phyloP scores from a whole-genome alignment of 2,888 invertebrate genomes.

The Cyclophora punctaria region DNA sequence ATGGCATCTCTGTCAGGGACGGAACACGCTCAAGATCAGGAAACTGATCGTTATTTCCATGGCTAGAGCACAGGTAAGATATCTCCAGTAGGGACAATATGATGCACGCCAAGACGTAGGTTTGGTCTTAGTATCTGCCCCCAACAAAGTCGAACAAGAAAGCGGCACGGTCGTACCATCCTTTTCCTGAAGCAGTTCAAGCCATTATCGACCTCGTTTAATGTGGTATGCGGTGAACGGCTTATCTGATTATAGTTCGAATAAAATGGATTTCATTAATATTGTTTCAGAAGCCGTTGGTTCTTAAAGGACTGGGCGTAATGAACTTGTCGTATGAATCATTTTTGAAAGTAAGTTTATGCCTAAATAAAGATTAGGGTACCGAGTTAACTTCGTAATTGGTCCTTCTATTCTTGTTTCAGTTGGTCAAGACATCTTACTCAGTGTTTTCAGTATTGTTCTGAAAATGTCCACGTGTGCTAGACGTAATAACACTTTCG shows the following conservation, averaged over 20 bases:
- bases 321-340: conserved; percentile 36
- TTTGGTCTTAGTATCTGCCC: no score
- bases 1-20: conserved; percentile 29
- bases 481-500: background rate
- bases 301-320: conserved; percentile 31
- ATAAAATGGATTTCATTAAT: conserved; percentile 2
- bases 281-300: conserved; percentile 33
- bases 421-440: conserved; percentile 35
- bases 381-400: no score
- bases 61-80: conserved; percentile 28
- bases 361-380: background rate
- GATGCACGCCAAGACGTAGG: no score
- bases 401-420: conserved; percentile 12
- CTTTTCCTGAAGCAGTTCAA: background rate
- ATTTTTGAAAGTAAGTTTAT: conserved; percentile 22
- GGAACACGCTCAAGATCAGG: conserved; percentile 20
- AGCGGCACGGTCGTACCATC: background rate
- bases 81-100: no score
- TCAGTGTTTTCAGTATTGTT: conserved; percentile 43
- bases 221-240: no score
- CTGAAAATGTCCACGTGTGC: conserved; percentile 11
- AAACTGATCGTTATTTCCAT: conserved; percentile 27
- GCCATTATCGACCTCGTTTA: no score
- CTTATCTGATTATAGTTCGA: background rate
- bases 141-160: no score